Evolutionary conservation across 2,888 invertebrate species (phyloP), one percentile per base, ranked within the genome.

Genomic region (Autographa pulchrina): DNA sequence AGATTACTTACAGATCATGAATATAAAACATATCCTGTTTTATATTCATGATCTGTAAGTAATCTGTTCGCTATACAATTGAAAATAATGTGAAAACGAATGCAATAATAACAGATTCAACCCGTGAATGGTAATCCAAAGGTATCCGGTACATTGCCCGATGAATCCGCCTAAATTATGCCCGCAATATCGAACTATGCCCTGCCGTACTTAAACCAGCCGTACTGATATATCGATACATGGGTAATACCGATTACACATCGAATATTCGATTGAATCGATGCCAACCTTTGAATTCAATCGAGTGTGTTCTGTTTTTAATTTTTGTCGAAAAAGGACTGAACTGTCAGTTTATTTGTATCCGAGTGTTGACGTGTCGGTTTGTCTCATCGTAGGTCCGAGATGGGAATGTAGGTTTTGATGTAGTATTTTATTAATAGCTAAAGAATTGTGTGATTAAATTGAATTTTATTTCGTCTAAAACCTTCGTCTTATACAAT

Each of bases 111-210:
- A n/a, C 48, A n/a, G 16, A n/a, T 48, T 48, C 6, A 48, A n/a
- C 1, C 38, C 11, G n/a, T 16, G n/a, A 48, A 48, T 48, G 48
- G 48, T 48, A 48, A 48, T 48, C 48, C 48, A 48, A n/a, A 48
- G 48, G 48, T n/a, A 48, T 48, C n/a, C 48, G n/a, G 48, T 48
- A 16, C 48, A 48, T 48, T 48, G 48, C 48, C n/a, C 48, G 48
- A 7, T 48, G 48, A 48, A 48, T 48, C 48, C 48, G 14, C 48
- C 48, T 48, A 48, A 48, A 48, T 48, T 48, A 48, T n/a, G 48
- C 48, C n/a, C n/a, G 48, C 48, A 48, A 48, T 48, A 48, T 48
- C 48, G 48, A 48, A 48, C 48, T 48, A 48, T 48, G 48, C 48
- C 48, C 48, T 6, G 7, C 48, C 16, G 48, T n/a, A 48, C 48